A percentile compares a stretch with the other conserved stretches of the same genome.
These are phyloP conservation scores for Andrena praecox DNA, from an alignment of 2,888 invertebrate species.

Conservation along the genomic window DNA sequence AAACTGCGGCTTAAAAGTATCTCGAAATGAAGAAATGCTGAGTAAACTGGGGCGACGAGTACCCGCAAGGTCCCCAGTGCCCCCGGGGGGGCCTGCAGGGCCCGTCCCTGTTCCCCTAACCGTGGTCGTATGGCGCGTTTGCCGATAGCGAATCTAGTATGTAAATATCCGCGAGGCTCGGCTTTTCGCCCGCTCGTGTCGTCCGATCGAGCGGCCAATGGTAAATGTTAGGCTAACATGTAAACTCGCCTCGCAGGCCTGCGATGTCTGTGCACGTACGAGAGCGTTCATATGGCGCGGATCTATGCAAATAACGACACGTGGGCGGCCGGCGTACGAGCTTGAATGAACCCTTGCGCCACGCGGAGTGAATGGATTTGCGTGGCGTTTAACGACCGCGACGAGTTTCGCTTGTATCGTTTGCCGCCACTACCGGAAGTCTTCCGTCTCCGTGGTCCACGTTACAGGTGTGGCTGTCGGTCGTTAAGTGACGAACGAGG, in stretches of 20 bases:
- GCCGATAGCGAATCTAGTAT: conserved; percentile 75
- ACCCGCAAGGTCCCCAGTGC: neutral
- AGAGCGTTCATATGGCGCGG: conserved; percentile 62
- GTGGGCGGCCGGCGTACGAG: conserved; percentile 74
- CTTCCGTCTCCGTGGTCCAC: conserved; percentile 67
- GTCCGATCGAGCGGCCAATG: conserved; percentile 58
- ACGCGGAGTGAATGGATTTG: conserved; percentile 77
- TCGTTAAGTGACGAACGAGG: conserved; percentile 53
- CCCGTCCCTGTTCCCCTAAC: conserved; percentile 37
- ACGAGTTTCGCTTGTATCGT: conserved; percentile 66
- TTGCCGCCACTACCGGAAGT: conserved; percentile 68
- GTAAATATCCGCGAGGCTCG: conserved; percentile 71
- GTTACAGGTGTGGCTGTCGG: conserved; percentile 69
- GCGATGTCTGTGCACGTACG: conserved; percentile 36
- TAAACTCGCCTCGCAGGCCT: conserved; percentile 32
- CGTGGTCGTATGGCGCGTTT: conserved; percentile 42
- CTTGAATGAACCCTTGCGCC: conserved; percentile 80
- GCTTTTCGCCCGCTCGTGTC: conserved; percentile 64
- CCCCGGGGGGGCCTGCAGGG: neutral
- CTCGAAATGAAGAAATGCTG: neutral
- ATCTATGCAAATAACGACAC: conserved; percentile 77
- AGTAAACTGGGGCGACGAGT: neutral
- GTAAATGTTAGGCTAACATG: conserved; percentile 60
- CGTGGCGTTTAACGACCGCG: conserved; percentile 70
- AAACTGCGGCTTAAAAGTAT: neutral